Percentiles rank a stretch among this genome's conserved stretches.
These are phyloP conservation scores for Pheosia gnoma DNA, from an alignment of 2,888 invertebrate species.

Conservation along the genomic window DNA sequence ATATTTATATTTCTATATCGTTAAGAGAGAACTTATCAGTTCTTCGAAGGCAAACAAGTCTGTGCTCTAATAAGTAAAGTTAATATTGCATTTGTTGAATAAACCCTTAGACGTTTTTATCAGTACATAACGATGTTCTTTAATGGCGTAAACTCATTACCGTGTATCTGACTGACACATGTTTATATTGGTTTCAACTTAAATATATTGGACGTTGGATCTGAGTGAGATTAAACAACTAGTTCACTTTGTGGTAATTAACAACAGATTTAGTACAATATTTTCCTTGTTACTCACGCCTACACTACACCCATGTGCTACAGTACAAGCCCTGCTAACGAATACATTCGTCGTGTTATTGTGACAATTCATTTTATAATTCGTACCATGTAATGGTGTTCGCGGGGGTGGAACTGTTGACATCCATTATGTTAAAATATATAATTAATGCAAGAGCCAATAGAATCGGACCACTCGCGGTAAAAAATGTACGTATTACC, in stretches of 20 bases:
- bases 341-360: conserved; percentile 25
- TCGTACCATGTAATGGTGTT: conserved; percentile 58
- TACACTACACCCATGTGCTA: conserved; percentile 24
- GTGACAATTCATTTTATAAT: conserved; percentile 17
- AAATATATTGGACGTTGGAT: conserved; percentile 46
- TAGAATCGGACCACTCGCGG: conserved; percentile 54
- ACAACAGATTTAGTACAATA: conserved; percentile 64
- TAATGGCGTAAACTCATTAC: conserved; percentile 54
- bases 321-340: conserved; percentile 36
- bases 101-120: conserved; percentile 34
- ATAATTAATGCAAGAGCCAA: conserved; percentile 52
- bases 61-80: neutral
- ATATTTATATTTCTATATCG: no score
- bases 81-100: conserved; percentile 5
- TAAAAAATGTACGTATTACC: conserved; percentile 51
- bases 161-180: conserved; percentile 45
- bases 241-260: conserved; percentile 64
- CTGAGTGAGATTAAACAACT: conserved; percentile 60
- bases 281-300: conserved; percentile 76
- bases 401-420: conserved; percentile 46
- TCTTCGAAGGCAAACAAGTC: neutral
- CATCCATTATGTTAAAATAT: conserved; percentile 63
- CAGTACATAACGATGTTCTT: conserved; percentile 44
- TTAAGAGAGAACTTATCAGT: neutral
- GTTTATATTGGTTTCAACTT: conserved; percentile 49